These are phyloP conservation scores for Luperina nickerlii DNA, from an alignment of 2,888 invertebrate genomes.

Conservation along the genomic window DNA sequence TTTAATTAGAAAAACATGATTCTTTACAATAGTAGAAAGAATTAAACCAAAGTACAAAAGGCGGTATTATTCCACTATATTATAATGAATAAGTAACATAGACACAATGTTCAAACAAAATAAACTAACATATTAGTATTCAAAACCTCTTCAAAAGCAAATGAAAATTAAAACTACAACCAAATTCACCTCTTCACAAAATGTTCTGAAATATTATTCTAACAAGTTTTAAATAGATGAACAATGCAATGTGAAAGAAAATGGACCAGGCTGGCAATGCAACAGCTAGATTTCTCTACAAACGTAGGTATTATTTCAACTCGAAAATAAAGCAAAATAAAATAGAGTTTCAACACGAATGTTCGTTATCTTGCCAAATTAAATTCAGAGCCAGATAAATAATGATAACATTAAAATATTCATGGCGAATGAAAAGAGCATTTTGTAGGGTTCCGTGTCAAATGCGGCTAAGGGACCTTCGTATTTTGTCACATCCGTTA, in stretches of 20 bases:
- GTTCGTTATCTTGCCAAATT: constrained; percentile 70
- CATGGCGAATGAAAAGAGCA: constrained; percentile 53
- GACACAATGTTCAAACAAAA: not conserved
- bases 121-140: not conserved
- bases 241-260: constrained; percentile 38
- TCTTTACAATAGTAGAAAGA: not conserved
- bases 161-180: not conserved
- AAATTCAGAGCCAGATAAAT: constrained; percentile 70
- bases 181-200: constrained; percentile 3
- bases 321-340: constrained; percentile 52
- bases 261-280: constrained; percentile 21
- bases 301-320: constrained; percentile 37
- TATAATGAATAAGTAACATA: too few relatives aligned
- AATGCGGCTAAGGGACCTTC: constrained; percentile 14
- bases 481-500: not conserved
- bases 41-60: not conserved
- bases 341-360: constrained; percentile 57
- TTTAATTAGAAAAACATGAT: too few relatives aligned
- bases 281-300: constrained; percentile 15
- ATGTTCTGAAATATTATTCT: constrained; percentile 6
- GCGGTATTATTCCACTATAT: not conserved
- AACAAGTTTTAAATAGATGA: constrained; percentile 21
- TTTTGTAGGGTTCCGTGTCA: constrained; percentile 43
- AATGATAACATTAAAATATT: constrained; percentile 72
- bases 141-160: not conserved